Evolutionary conservation across 2,888 invertebrate genomes (phyloP).

Genomic region (Colletes collaris): DNA sequence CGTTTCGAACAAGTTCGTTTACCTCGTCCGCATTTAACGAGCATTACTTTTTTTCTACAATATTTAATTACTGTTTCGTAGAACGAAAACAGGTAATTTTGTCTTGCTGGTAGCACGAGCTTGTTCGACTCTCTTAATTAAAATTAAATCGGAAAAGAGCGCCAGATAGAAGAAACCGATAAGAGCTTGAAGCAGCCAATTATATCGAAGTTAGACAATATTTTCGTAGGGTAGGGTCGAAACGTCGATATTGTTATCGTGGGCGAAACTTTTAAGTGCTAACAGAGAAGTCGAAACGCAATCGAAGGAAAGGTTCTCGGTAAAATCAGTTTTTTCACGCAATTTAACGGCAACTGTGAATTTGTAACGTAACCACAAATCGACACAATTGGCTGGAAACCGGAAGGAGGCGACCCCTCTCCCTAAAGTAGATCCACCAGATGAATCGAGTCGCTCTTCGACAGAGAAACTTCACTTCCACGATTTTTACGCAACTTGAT

Average conservation of each 20-base stretch:
- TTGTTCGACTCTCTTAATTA: conserved; percentile 23
- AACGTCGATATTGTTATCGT: not conserved
- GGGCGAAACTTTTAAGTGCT: not conserved
- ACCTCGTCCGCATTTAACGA: conserved; percentile 24
- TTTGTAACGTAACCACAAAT: conserved; percentile 24
- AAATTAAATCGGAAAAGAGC: conserved; percentile 5
- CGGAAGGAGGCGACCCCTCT: conserved; percentile 69
- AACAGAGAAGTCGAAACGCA: not conserved
- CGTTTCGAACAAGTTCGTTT: conserved; percentile 4
- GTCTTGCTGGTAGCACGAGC: not conserved
- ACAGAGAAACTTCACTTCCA: conserved; percentile 56
- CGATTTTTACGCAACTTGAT: conserved; percentile 41
- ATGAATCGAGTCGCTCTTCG: conserved; percentile 59
- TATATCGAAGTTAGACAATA: conserved; percentile 28
- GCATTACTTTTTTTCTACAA: conserved; percentile 30
- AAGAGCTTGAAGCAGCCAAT: conserved; percentile 35
- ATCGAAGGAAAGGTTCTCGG: not conserved
- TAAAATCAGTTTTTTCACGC: not conserved
- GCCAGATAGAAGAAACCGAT: conserved; percentile 3
- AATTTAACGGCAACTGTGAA: conserved; percentile 9
- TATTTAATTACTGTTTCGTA: conserved; percentile 35
- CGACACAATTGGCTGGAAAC: conserved; percentile 38
- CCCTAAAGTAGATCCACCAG: conserved; percentile 77
- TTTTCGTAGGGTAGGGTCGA: not conserved
- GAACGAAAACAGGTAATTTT: not conserved